Base-by-base conservation (phyloP, 2,797 vertebrate species). In the Orientallactaga sibirica region DNA sequence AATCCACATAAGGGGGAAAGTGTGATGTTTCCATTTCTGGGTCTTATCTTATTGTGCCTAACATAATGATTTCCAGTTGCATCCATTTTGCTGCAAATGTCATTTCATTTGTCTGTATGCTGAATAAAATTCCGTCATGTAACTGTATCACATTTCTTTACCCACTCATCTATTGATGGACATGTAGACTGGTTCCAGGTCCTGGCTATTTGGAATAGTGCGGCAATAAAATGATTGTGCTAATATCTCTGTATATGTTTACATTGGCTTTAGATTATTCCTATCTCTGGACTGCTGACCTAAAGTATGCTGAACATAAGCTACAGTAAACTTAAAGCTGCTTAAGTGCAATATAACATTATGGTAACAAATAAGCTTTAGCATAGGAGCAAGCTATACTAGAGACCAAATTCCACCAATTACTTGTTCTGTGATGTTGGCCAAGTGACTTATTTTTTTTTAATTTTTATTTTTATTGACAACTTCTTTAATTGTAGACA, bases 241-340 rank as follows among this genome's bases (percentile, higher is more conserved):
- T n/a, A 70, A 43, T 62, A 70, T 70, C 19, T n/a, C 43, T 83
- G 29, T 68, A 9, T 83, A 70, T 55, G 29, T 52, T 93, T 16
- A 93, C 7, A 58, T 11, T 70, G 58, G 16, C 20, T 92, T 94
- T 94, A 95, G n/a, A 52, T 88, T 18, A 84, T 85, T 90, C 66
- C 68, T 78, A 75, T 86, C 67, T 61, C 74, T 67, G 16, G 10
- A 7, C 16, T 87, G 33, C 83, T 90, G 52, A 78, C 22, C 52
- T 79, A 66, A 87, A 84, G 20, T 74, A 90, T 67, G 64, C 9
- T 29, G 67, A 11, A 43, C 52, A 91, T 29, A 79, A 66, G 37
- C 76, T 90, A 4, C 62, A 90, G 41, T 41, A 79, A 94, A 83
- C 2, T 71, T 10, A 24, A 74, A 74, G 81, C 66, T 41, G 55